A percentile compares a stretch with the other conserved stretches of the same genome.
Evolutionary conservation across 2,113 vertebrate genomes (phyloP).

Genomic region (Hyperopisus bebe): DNA sequence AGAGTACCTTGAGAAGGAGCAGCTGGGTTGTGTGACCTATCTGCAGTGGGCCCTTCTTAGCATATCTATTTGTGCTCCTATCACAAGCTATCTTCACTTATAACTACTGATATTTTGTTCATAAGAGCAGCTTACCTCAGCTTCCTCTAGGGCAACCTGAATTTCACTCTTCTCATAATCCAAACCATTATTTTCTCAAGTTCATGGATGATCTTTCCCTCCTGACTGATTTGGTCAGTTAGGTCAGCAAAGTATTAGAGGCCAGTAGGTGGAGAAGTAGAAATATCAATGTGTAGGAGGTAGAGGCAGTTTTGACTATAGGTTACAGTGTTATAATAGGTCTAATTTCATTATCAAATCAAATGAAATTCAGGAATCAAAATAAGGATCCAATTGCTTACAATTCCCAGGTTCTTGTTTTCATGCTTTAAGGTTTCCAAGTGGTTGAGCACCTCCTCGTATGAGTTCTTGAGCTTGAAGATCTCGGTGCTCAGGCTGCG

Average conservation of each 20-base stretch:
- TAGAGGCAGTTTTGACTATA: neutral
- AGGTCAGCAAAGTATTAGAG: slow-evolving; percentile 82
- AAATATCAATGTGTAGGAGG: neutral
- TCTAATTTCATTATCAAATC: neutral
- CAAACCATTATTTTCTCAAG: slow-evolving; percentile 80
- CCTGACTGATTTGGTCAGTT: slow-evolving; percentile 81
- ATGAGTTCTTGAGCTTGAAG: too few relatives aligned
- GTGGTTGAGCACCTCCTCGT: too few relatives aligned
- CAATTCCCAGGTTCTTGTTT: too few relatives aligned
- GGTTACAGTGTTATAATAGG: neutral
- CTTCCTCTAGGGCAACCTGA: slow-evolving; percentile 86
- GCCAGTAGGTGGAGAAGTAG: slow-evolving; percentile 13
- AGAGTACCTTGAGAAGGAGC: slow-evolving; percentile 68
- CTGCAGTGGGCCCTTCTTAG: neutral
- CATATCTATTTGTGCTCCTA: neutral
- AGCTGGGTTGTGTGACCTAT: neutral
- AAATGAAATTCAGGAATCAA: neutral
- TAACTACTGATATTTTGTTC: neutral
- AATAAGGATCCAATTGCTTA: neutral
- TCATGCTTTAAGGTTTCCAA: too few relatives aligned
- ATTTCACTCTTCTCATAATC: slow-evolving; percentile 83
- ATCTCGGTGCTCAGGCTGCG: too few relatives aligned
- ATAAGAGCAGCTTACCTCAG: slow-evolving; percentile 66
- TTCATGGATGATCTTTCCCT: slow-evolving; percentile 80
- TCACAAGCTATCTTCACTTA: neutral